Conservation (phyloP, 2,113 vertebrate species). For the Phaethon lepturus region DNA sequence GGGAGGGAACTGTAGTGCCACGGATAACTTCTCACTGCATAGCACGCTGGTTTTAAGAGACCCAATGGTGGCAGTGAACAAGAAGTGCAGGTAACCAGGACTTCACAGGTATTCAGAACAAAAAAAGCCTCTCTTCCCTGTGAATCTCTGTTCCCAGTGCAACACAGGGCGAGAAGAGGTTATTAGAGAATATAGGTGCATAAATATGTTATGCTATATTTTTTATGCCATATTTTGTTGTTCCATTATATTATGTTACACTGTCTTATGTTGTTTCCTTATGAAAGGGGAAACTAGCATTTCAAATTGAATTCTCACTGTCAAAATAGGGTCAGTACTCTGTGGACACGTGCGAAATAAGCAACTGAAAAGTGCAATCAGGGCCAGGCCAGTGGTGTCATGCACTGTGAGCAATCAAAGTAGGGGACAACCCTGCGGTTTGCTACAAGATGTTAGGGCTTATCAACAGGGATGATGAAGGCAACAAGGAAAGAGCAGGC, state of each 20-base stretch:
- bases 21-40: not conserved
- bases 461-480: not conserved
- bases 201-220: not conserved
- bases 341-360: not conserved
- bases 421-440: not conserved
- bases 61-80: not conserved
- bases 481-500: not conserved
- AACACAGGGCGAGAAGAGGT: not conserved
- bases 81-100: not conserved
- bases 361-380: not conserved
- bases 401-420: not conserved
- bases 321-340: rapidly evolving
- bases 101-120: not conserved
- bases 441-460: not conserved
- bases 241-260: not conserved
- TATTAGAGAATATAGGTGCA: not conserved
- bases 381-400: not conserved
- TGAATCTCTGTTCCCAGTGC: not conserved
- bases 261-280: not conserved
- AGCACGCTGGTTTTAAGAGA: not conserved
- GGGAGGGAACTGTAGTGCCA: not conserved
- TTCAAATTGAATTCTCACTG: not conserved
- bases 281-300: not conserved
- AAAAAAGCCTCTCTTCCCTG: not conserved
- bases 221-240: not conserved